phyloP scores from a whole-genome alignment of 2,888 invertebrate genomes.

The Tryphoninae sp. region DNA sequence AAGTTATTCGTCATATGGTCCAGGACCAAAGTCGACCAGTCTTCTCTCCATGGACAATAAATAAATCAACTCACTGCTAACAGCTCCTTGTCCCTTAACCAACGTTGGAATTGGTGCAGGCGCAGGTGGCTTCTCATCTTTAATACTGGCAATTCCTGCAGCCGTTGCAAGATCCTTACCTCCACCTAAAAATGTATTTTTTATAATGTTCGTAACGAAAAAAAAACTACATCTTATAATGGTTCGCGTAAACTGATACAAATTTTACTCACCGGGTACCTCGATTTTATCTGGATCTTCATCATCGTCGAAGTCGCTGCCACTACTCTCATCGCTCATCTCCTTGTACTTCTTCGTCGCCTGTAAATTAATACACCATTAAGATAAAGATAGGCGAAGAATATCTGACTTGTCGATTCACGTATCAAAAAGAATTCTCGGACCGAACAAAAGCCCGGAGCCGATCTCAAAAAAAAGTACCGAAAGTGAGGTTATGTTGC shows the following conservation, averaged over 20 bases:
- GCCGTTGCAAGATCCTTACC: conserved; percentile 94
- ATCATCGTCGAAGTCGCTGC: conserved; percentile 91
- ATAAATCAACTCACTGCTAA: conserved; percentile 69
- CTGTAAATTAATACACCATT: conserved; percentile 60
- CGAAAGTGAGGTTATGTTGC: conserved; percentile 62
- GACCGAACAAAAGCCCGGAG: not conserved
- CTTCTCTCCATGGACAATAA: not conserved
- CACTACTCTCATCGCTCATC: conserved; percentile 82
- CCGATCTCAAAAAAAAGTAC: conserved; percentile 24
- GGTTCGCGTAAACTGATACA: not conserved
- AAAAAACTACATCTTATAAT: not conserved
- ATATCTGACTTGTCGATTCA: conserved; percentile 1
- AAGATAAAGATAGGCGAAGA: not conserved
- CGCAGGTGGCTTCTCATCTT: conserved; percentile 81
- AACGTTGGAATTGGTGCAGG: conserved; percentile 62
- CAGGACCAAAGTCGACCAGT: no score
- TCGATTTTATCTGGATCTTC: conserved; percentile 96
- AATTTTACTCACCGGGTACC: conserved; percentile 88
- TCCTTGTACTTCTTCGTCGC: conserved; percentile 76
- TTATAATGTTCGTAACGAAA: not conserved
- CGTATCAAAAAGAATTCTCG: not conserved
- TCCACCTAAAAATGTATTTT: conserved; percentile 84
- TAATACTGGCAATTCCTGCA: conserved; percentile 85
- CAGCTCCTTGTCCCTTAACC: conserved; percentile 72
- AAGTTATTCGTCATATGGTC: no score